Conservation (phyloP, 2,888 invertebrate species). For the Rapana venosa region DNA sequence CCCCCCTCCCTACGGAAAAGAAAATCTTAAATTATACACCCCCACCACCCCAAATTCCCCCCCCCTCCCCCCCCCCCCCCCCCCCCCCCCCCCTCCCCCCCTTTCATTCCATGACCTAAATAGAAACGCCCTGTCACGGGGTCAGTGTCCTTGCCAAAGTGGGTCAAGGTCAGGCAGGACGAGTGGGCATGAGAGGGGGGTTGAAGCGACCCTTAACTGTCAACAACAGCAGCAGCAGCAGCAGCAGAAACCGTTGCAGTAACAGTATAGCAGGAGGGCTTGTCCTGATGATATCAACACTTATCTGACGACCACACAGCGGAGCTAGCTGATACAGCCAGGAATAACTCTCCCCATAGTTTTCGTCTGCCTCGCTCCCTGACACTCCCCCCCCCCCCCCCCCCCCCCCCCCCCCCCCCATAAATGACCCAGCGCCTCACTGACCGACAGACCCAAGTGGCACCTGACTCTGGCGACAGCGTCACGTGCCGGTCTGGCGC, state of each 20-base stretch:
- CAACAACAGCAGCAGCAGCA: background rate
- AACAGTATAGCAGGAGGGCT: background rate
- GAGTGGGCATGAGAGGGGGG: background rate
- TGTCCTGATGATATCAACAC: background rate
- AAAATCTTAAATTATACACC: too few species aligned
- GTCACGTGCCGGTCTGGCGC: background rate
- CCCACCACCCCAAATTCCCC: too few species aligned
- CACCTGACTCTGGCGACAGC: background rate
- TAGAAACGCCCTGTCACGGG: background rate
- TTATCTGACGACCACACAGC: too few species aligned
- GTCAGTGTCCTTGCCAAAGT: background rate
- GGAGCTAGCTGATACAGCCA: background rate
- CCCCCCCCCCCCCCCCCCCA: background rate
- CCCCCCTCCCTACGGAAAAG: too few species aligned
- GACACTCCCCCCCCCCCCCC: background rate
- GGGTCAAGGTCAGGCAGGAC: background rate
- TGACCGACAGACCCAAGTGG: background rate
- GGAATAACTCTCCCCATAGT: background rate
- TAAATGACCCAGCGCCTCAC: conserved; percentile 15
- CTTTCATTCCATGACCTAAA: background rate
- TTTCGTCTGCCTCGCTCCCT: too few species aligned
- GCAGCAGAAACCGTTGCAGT: background rate
- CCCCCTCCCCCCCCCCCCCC: too few species aligned
- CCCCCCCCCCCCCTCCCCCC: too few species aligned
- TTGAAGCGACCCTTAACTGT: background rate